Evolutionary conservation across 2,888 invertebrate species (phyloP), one percentile per base, ranked within the genome.

Genomic region (Caradrina kadenii): DNA sequence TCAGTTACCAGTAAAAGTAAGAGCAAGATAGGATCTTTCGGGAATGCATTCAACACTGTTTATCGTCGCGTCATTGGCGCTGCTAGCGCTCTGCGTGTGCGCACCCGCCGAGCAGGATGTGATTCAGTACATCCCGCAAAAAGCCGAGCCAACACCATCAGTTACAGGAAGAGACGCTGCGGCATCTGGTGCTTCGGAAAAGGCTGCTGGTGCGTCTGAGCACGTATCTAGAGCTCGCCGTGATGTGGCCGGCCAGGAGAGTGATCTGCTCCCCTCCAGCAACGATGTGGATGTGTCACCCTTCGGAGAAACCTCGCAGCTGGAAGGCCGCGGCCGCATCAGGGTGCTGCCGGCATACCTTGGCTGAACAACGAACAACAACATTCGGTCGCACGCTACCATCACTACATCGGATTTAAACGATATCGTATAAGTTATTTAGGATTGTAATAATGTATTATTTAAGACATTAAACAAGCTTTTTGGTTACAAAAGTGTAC

Each of bases 11-110:
- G 81, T 85, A 65, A 74, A 78, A 86, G 84, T 74, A 81, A 71
- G 79, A 88, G 81, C 95, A 95, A 93, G 86, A 96, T 95, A 89
- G 95, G 93, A 93, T 91, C 93, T 66, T 75, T 93, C 71, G 87
- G 89, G 85, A 92, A 96, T 96, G 96, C 94, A 90, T 92, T 93
- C 92, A 88, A 91, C 90, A 85, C 85, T 93, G 56, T 95, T 94
- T 86, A 88, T 89, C 91, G 93, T 93, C 92, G 95, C 92, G 88
- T 94, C 91, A 87, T 79, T 95, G 87, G 93, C 92, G 92, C 88
- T 94, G 90, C 86, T 94, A 76, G 94, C 90, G 83, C 88, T 83
- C 60, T 95, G 93, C 94, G 90, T 83, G 0, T 91, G 93, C 94
- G 92, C 92, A 50, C 94, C 95, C 71, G 84, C 75, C 75, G 90